Evolutionary conservation across 2,888 invertebrate species (phyloP).

Genomic region (Dolomedes plantarius): DNA sequence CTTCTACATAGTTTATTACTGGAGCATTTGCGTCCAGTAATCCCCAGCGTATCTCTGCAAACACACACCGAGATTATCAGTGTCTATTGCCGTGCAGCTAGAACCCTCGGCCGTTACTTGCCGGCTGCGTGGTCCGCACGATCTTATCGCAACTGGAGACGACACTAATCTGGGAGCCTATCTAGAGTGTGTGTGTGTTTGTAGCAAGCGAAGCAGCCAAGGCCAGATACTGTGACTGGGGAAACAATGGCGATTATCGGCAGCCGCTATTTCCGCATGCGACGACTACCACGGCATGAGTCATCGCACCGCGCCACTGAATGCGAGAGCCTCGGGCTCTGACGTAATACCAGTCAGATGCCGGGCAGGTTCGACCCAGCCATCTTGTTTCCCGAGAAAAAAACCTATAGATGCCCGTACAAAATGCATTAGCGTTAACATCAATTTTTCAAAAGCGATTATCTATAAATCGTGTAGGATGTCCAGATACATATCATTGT

Average conservation of each 20-base stretch:
- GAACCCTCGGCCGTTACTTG: too few relatives aligned
- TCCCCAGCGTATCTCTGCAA: too few relatives aligned
- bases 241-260: conserved; percentile 51
- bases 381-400: conserved; percentile 22
- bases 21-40: too few relatives aligned
- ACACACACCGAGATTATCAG: too few relatives aligned
- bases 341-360: neutral
- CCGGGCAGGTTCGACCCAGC: neutral
- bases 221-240: conserved; percentile 30
- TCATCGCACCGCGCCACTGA: conserved; percentile 25
- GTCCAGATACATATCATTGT: too few relatives aligned
- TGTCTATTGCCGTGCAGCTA: too few relatives aligned
- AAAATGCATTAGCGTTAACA: too few relatives aligned
- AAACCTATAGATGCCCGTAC: too few relatives aligned
- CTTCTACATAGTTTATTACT: too few relatives aligned
- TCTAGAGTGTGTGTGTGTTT: neutral
- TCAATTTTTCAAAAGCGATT: too few relatives aligned
- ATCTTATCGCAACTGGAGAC: neutral
- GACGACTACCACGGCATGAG: conserved; percentile 9
- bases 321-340: neutral
- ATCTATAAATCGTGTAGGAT: too few relatives aligned
- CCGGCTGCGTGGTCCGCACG: too few relatives aligned
- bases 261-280: conserved; percentile 48
- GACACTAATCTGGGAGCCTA: neutral
- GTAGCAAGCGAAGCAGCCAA: neutral